A percentile compares a stretch with the other conserved stretches of the same genome.
Conservation (phyloP, 2,888 invertebrate species). For the Allacma fusca region DNA sequence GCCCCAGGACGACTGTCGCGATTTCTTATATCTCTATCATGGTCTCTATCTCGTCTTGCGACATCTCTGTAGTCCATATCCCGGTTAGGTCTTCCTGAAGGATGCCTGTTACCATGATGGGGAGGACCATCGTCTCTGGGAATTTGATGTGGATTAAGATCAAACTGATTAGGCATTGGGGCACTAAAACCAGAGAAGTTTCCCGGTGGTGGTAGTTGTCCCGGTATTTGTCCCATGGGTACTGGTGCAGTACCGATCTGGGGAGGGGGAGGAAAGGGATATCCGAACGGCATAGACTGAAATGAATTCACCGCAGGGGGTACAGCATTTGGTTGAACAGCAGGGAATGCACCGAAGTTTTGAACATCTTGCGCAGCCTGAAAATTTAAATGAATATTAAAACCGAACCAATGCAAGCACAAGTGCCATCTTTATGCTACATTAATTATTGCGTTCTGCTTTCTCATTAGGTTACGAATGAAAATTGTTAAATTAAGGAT, state of each 20-base stretch:
- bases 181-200: background rate
- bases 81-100: background rate
- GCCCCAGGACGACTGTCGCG: conserved; percentile 33
- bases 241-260: background rate
- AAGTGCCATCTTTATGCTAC: no score
- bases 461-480: no score
- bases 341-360: background rate
- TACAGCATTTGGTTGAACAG: background rate
- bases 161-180: background rate
- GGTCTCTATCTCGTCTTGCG: conserved; percentile 27
- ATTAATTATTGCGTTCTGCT: no score
- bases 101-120: conserved; percentile 14
- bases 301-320: conserved; percentile 2
- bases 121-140: background rate
- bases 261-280: conserved; percentile 4
- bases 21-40: conserved; percentile 46
- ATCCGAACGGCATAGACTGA: conserved; percentile 3
- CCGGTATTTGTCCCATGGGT: conserved; percentile 5
- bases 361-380: background rate
- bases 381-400: background rate
- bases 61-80: conserved; percentile 17
- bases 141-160: background rate
- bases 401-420: background rate
- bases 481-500: no score
- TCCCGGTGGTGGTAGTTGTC: background rate